Base-by-base conservation (phyloP, 2,797 vertebrate species). In the Enteromius viviparus region DNA sequence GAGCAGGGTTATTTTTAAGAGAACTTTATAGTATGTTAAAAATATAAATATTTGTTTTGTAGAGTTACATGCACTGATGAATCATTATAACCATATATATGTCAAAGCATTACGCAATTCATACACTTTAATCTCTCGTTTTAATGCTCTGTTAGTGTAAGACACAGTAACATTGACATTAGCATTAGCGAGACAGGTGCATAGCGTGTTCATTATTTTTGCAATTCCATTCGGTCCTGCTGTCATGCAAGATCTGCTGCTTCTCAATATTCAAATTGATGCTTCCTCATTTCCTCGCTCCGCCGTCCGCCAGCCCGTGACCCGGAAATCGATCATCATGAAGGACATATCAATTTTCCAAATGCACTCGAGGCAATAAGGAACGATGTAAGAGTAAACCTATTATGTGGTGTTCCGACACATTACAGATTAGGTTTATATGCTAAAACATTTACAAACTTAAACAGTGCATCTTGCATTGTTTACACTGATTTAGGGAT, bases 211-310 rank as follows among this genome's bases (percentile, higher is more conserved):
- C 58, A 64, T 47, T 77, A 77, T 77, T 32, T 64, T n/a, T 47
- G 7, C 42, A 78, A 64, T 78, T 47, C 2, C 3, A 3, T 34
- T 45, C 6, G 10, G 40, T 21, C 10, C 55, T 21, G 76, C 58
- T 77, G 58, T 64, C 76, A 64, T 49, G 76, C 42, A 34, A 49
- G 26, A 65, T 49, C 17, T 14, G 26, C 60, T 78, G 76, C 58
- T 32, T 26, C 23, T 49, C 4, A 2, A 21, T 21, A 49, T 65
- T 65, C 60, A 65, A 19, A 65, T 3, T 34, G 26, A 65, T 78
- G 42, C 19, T 47, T 78, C 42, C 19, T 49, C 42, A 49, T 78
- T 49, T 78, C 19, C 58, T n/a, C 34, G 1, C 58, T 78, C 60
- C 11, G 1, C 76, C 1, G 17, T 21, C 26, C 58, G 49, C 26